Evolutionary conservation across 1,140 invertebrate species (phyloP).

Genomic region (Drosophila kurseongensis): DNA sequence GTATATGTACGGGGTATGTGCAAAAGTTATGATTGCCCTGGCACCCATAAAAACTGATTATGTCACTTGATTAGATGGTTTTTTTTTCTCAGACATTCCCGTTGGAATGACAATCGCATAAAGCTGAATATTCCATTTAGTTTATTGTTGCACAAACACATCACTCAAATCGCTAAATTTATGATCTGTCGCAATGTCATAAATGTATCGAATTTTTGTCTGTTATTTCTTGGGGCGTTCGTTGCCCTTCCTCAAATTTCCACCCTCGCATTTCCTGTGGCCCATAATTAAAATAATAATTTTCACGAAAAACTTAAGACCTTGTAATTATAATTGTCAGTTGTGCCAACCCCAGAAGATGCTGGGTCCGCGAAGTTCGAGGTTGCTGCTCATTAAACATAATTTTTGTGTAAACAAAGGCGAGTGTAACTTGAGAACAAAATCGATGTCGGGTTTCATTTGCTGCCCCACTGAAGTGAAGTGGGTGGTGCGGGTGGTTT

Average conservation of each 20-base stretch:
- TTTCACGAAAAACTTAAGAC: conserved; percentile 81
- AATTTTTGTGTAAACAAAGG: conserved; percentile 82
- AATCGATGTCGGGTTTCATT: conserved; percentile 67
- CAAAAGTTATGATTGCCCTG: conserved; percentile 70
- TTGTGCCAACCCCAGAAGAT: conserved; percentile 64
- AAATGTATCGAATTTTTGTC: conserved; percentile 60
- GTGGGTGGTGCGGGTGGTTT: conserved; percentile 25
- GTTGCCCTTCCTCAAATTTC: conserved; percentile 6
- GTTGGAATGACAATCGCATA: conserved; percentile 48
- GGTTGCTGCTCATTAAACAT: conserved; percentile 77
- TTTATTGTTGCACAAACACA: conserved; percentile 53
- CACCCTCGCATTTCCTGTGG: conserved; percentile 26
- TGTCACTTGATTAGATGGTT: conserved; percentile 72
- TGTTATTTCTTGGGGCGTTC: conserved; percentile 21
- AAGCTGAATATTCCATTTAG: conserved; percentile 40
- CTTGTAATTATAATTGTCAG: conserved; percentile 82
- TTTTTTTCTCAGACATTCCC: conserved; percentile 27
- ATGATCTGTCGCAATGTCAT: conserved; percentile 65
- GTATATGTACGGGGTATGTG: conserved; percentile 29
- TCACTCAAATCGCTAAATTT: conserved; percentile 70
- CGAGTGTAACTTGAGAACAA: conserved; percentile 73
- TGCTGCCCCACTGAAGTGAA: conserved; percentile 36
- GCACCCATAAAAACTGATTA: conserved; percentile 74
- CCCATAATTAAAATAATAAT: conserved; percentile 81
- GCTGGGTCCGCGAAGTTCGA: conserved; percentile 13